Evolutionary conservation across 2,888 invertebrate genomes (phyloP).

Genomic region (Kryphioiulus occultus): DNA sequence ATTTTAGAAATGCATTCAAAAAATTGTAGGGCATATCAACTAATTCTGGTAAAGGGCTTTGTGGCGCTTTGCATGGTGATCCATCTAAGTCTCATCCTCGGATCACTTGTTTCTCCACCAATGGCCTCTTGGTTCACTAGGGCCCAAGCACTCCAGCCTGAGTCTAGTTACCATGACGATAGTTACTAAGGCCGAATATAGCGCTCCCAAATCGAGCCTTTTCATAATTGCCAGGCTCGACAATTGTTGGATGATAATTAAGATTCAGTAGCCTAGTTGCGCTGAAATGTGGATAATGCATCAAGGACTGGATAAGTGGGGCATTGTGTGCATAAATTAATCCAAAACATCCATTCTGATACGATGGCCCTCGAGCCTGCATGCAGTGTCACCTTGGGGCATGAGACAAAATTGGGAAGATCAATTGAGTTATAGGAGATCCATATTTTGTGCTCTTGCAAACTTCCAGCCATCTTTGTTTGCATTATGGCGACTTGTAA

Average conservation of each 20-base stretch:
- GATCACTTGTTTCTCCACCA: not conserved
- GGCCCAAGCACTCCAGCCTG: not conserved
- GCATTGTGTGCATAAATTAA: conserved; percentile 31
- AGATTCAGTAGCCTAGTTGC: conserved; percentile 22
- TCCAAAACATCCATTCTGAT: not conserved
- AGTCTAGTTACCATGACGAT: conserved; percentile 31
- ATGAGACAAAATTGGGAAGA: not conserved
- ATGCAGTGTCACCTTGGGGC: not conserved
- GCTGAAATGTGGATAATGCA: conserved; percentile 6
- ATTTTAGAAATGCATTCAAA: too few species aligned
- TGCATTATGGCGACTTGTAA: too few species aligned
- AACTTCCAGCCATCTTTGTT: too few species aligned
- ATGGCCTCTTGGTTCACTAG: not conserved
- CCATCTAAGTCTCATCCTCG: not conserved
- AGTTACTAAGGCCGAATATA: conserved; percentile 43
- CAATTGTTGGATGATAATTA: conserved; percentile 41
- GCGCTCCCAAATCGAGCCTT: conserved; percentile 25
- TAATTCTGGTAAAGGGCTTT: too few species aligned
- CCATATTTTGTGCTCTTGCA: too few species aligned
- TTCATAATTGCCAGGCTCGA: conserved; percentile 35
- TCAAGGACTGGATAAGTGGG: not conserved
- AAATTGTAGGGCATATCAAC: too few species aligned
- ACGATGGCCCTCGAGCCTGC: not conserved
- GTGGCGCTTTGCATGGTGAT: not conserved
- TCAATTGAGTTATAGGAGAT: not conserved